Base-by-base conservation (phyloP, 2,113 vertebrate genomes). In the Tamias sibiricus region DNA sequence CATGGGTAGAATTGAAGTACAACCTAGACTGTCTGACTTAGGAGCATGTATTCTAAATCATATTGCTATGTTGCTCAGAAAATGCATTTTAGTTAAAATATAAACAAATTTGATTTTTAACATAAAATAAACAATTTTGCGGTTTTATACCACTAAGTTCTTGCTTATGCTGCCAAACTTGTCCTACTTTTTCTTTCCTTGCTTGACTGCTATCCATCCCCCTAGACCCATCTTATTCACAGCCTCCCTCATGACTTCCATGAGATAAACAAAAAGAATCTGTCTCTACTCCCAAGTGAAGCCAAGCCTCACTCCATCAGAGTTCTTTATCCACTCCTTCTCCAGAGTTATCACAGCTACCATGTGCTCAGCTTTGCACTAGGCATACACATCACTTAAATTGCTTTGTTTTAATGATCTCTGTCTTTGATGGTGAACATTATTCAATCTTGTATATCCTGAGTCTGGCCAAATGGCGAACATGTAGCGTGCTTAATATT, bases 71-170 rank as follows among this genome's bases (percentile, higher is more conserved):
- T 54, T 30, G 20, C 13, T 44, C n/a, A 91, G 28, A 90, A 95
- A 85, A 69, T 30, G 8, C n/a, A 62, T 86, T 86, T 85, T 62
- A 32, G 28, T 20, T 79, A 79, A 95, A 95, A 91, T 47, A 44
- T 28, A 47, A 64, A 85, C 1, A 37, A 54, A 40, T n/a, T 4
- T 75, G 13, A 37, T 32, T n/a, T 88, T 71, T 49, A 32, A 77
- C 13, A 69, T 66, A 68, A 47, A 88, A 54, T 59, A 54, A 8
- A 40, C n/a, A 35, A 72, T 82, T 72, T 16, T 77, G 35, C 91
- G 54, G 16, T 8, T 84, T 69, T 54, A 28, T 28, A 20, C 1
- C 13, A 40, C 30, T 59, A 24, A 40, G 2, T 44, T 72, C 72
- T 82, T 76, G 44, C 16, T 82, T 40, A 10, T 40, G n/a, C 4